Conservation (phyloP, 2,888 invertebrate genomes). For the Rhingia campestris region DNA sequence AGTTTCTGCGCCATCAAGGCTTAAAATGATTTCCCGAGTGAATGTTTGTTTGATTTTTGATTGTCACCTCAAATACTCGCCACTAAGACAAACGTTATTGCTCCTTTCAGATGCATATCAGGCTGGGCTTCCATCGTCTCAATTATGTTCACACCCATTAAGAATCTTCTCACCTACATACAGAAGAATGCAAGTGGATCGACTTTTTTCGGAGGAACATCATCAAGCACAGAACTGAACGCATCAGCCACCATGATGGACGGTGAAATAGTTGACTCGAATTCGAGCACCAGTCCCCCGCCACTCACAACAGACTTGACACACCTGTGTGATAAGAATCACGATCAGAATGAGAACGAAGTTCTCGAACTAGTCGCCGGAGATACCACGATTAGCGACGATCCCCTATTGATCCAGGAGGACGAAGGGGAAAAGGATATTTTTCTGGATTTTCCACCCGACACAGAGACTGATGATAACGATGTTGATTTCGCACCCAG, state of each 20-base stretch:
- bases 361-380: conserved; percentile 11
- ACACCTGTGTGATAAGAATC: conserved; percentile 37
- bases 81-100: no score
- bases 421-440: conserved; percentile 76
- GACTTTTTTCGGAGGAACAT: conserved; percentile 79
- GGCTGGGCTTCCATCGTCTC: background rate
- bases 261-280: conserved; percentile 36
- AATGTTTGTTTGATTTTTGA: no score
- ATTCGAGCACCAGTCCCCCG: background rate
- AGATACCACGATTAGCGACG: conserved; percentile 25
- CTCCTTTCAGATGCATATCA: conserved; percentile 47
- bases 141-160: conserved; percentile 81
- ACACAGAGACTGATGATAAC: conserved; percentile 55
- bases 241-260: conserved; percentile 36
- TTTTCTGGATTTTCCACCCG: conserved; percentile 76
- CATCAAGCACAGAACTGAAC: conserved; percentile 59
- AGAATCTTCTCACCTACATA: conserved; percentile 81
- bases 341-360: conserved; percentile 76
- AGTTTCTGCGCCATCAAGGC: no score
- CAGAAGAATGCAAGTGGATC: conserved; percentile 82
- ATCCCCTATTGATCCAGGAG: conserved; percentile 55
- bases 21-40: no score
- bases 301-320: conserved; percentile 26
- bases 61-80: no score
- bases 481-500: conserved; percentile 68